Conservation (phyloP, 2,888 invertebrate genomes). For the Phlogophora meticulosa region DNA sequence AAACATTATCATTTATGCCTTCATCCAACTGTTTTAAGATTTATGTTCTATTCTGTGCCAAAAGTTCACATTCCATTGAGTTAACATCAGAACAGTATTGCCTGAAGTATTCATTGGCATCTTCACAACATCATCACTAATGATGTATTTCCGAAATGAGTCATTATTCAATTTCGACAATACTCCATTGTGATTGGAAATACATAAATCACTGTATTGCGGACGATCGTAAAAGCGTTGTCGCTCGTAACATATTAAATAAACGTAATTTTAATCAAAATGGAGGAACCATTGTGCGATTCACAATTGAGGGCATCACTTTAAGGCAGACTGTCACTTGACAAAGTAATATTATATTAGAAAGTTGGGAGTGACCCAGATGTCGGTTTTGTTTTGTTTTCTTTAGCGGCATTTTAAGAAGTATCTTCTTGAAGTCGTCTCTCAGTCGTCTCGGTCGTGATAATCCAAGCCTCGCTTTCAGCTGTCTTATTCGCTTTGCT, state of each 20-base stretch:
- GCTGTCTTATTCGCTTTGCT: background rate
- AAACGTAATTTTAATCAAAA: slow-evolving; percentile 67
- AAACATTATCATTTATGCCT: no score
- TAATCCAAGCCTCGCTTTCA: background rate
- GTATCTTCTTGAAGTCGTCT: background rate
- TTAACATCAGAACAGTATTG: background rate
- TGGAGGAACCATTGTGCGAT: slow-evolving; percentile 56
- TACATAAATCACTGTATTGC: slow-evolving; percentile 73
- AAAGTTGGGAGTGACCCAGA: slow-evolving; percentile 40
- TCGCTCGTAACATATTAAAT: slow-evolving; percentile 69
- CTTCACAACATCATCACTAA: background rate
- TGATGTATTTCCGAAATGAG: slow-evolving; percentile 31
- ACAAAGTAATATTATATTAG: slow-evolving; percentile 33
- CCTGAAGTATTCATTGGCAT: background rate
- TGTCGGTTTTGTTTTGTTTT: slow-evolving; percentile 15
- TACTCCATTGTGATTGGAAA: slow-evolving; percentile 51
- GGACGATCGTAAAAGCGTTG: slow-evolving; percentile 73
- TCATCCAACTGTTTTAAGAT: no score
- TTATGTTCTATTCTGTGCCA: no score
- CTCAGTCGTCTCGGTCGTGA: background rate
- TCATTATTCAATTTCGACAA: slow-evolving; percentile 20
- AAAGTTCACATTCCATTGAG: background rate
- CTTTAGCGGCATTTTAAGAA: background rate
- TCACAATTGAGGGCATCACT: slow-evolving; percentile 57
- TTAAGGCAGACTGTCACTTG: slow-evolving; percentile 34